Base-by-base conservation (phyloP, 2,888 invertebrate genomes). In the Anagyrus pseudococci region DNA sequence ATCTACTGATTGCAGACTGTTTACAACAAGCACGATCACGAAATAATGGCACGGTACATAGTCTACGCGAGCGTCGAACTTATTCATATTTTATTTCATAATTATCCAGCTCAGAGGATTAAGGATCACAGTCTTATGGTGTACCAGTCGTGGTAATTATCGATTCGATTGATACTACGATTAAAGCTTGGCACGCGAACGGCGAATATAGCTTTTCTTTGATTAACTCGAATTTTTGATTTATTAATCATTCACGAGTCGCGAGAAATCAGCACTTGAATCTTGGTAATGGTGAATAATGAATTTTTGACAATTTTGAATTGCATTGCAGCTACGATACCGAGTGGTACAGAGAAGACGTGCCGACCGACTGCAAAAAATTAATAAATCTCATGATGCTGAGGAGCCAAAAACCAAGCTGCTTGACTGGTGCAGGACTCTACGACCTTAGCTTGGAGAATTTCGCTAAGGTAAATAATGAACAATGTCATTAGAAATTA, bases 201-300 rank as follows among this genome's bases (percentile, higher is more conserved):
- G n/a, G n/a, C n/a, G n/a, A n/a, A n/a, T n/a, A n/a, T n/a, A n/a
- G n/a, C n/a, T n/a, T n/a, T n/a, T n/a, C n/a, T n/a, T n/a, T n/a
- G n/a, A n/a, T n/a, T n/a, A n/a, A n/a, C n/a, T n/a, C n/a, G n/a
- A n/a, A n/a, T n/a, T n/a, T n/a, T n/a, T n/a, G n/a, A n/a, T n/a
- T n/a, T n/a, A n/a, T n/a, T n/a, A n/a, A n/a, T n/a, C n/a, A n/a
- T n/a, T n/a, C n/a, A n/a, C n/a, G n/a, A n/a, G n/a, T n/a, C n/a
- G n/a, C n/a, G n/a, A n/a, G n/a, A n/a, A n/a, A n/a, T n/a, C n/a
- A n/a, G n/a, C n/a, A n/a, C n/a, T n/a, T 37, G 3, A 17, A 8
- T 26, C 52, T 1, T 59, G 64, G 64, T 64, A 50, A 26, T n/a
- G n/a, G 13, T 23, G n/a, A n/a, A n/a, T n/a, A n/a, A n/a, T n/a